Percentiles rank a stretch among this genome's conserved stretches.
Evolutionary conservation across 2,888 invertebrate species (phyloP).

Genomic region (Acleris holmiana): DNA sequence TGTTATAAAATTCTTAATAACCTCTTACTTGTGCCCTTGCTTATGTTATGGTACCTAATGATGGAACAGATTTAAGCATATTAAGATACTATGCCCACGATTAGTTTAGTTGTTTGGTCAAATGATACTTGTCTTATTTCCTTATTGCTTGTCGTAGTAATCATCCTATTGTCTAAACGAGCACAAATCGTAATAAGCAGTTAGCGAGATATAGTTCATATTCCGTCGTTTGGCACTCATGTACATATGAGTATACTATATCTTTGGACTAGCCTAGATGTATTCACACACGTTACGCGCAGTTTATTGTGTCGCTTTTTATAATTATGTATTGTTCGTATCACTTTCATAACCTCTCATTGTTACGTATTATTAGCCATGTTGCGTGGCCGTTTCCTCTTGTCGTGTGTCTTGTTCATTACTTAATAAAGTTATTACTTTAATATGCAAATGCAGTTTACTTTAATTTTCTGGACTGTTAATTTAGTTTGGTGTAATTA

Average conservation of each 20-base stretch:
- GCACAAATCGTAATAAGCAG: background rate
- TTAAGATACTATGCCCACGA: background rate
- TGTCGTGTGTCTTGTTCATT: slow-evolving; percentile 21
- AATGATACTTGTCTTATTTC: background rate
- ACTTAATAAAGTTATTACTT: slow-evolving; percentile 14
- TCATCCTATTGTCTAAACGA: background rate
- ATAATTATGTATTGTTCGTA: slow-evolving; percentile 45
- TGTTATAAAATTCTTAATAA: background rate
- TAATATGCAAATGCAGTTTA: slow-evolving; percentile 24
- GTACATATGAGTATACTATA: no score
- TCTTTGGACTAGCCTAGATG: background rate
- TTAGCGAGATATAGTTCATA: background rate
- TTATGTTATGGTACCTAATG: no score
- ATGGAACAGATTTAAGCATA: no score
- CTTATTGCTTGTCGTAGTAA: background rate
- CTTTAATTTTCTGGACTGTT: background rate
- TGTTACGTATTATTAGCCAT: slow-evolving; percentile 53
- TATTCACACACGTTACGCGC: slow-evolving; percentile 17
- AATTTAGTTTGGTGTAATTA: slow-evolving; percentile 5
- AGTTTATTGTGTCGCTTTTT: slow-evolving; percentile 47
- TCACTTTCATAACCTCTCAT: slow-evolving; percentile 45
- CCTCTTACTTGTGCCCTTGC: no score
- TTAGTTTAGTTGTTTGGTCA: background rate
- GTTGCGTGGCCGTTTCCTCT: slow-evolving; percentile 35
- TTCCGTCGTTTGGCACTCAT: background rate